These are phyloP conservation scores for Pollachius pollachius DNA, from an alignment of 2,113 vertebrate genomes.

Conservation along the genomic window DNA sequence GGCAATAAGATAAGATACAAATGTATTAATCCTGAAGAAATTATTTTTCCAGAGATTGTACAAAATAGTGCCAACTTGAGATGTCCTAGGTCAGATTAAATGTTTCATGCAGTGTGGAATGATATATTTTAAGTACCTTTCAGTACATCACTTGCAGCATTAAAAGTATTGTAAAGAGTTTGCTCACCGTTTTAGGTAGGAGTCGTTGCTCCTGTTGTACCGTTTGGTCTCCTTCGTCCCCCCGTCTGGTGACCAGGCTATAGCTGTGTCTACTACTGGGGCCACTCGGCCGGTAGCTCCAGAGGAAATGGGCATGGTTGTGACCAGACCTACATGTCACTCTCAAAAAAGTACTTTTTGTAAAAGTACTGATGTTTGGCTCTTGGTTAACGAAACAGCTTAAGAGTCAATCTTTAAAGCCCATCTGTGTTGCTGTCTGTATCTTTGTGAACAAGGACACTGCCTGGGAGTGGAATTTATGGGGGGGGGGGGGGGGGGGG, in stretches of 20 bases:
- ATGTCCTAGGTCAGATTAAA: too few species aligned
- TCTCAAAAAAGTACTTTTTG: slow-evolving; percentile 1
- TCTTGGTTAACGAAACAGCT: neutral
- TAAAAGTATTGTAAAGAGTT: neutral
- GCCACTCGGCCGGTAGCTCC: slow-evolving; percentile 57
- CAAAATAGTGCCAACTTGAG: too few species aligned
- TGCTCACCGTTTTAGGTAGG: slow-evolving; percentile 77
- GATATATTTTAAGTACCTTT: neutral
- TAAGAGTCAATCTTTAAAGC: neutral
- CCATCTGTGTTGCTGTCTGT: slow-evolving; percentile 7
- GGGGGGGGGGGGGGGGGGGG: neutral
- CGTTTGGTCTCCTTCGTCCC: slow-evolving; percentile 22
- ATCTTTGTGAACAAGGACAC: slow-evolving; percentile 18
- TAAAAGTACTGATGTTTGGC: neutral
- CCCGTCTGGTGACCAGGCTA: slow-evolving; percentile 49
- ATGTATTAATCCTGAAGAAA: too few species aligned
- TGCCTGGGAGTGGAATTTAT: slow-evolving; percentile 18
- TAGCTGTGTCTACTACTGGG: slow-evolving; percentile 20
- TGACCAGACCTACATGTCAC: slow-evolving; percentile 19
- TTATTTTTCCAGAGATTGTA: too few species aligned
- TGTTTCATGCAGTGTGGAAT: neutral
- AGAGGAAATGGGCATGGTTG: slow-evolving; percentile 64
- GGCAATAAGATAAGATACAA: too few species aligned
- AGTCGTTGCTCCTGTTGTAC: slow-evolving; percentile 52
- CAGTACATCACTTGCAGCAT: neutral